Evolutionary conservation across 2,113 vertebrate genomes (phyloP).

Genomic region (Petrocephalus zakoni): DNA sequence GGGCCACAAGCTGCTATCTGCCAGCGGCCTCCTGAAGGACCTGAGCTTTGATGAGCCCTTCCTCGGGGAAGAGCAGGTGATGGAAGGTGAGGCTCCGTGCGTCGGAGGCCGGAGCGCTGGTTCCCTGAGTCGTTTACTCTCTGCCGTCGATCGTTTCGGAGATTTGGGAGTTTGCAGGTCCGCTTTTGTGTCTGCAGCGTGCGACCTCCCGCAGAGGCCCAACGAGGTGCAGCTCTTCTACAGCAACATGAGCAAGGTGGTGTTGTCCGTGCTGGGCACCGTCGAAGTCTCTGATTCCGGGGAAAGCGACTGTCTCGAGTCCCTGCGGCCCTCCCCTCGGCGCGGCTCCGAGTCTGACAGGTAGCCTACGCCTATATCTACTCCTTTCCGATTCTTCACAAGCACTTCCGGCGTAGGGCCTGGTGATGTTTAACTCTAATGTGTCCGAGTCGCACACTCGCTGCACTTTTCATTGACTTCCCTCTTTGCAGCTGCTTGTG

Average conservation of each 20-base stretch:
- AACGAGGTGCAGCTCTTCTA: constrained; percentile 81
- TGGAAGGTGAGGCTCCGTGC: constrained; percentile 66
- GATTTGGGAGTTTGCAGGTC: background rate
- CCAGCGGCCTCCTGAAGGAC: constrained; percentile 68
- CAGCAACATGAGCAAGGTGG: constrained; percentile 72
- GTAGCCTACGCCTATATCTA: constrained; percentile 47
- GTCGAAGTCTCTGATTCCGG: constrained; percentile 37
- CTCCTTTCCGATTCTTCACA: background rate
- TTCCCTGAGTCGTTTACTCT: background rate
- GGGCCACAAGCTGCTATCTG: constrained; percentile 63
- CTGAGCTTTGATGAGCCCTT: constrained; percentile 78
- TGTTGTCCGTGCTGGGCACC: constrained; percentile 70
- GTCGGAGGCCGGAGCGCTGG: no score
- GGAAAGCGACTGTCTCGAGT: constrained; percentile 41
- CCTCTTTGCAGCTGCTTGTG: background rate
- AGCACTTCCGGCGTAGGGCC: background rate
- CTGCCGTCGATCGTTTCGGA: background rate
- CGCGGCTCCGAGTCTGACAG: constrained; percentile 48
- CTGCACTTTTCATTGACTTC: background rate
- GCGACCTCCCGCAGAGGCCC: constrained; percentile 71
- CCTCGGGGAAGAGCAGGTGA: constrained; percentile 71
- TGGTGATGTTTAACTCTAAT: background rate
- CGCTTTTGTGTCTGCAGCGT: constrained; percentile 54
- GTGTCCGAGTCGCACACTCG: background rate
- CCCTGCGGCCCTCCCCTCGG: constrained; percentile 37